Percentiles rank a stretch among this genome's conserved stretches.
These are phyloP conservation scores for Criorhina ranunculi DNA, from an alignment of 2,888 invertebrate genomes.

Conservation along the genomic window DNA sequence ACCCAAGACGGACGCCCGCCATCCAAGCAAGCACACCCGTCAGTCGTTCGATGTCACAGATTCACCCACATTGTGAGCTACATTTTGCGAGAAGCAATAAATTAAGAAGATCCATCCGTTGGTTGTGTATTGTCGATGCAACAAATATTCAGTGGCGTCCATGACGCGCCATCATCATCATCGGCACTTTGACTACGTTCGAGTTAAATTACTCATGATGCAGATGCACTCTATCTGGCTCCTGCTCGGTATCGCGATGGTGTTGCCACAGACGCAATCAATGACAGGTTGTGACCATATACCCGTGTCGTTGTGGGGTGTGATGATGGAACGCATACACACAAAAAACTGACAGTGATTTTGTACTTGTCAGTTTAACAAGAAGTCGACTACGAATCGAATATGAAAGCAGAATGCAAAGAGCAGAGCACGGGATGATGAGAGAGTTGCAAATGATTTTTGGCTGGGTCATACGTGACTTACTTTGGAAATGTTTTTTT, in stretches of 20 bases:
- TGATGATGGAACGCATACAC: background rate
- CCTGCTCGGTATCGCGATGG: background rate
- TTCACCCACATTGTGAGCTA: slow-evolving; percentile 65
- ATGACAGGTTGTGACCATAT: slow-evolving; percentile 51
- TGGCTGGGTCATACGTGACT: slow-evolving; percentile 75
- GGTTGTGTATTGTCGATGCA: slow-evolving; percentile 58
- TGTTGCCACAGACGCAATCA: slow-evolving; percentile 40
- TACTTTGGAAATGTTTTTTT: slow-evolving; percentile 29
- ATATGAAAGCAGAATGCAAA: background rate
- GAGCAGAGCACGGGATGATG: slow-evolving; percentile 32
- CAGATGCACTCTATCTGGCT: background rate
- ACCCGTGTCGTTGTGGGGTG: background rate
- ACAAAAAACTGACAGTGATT: slow-evolving; percentile 16
- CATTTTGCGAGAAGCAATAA: slow-evolving; percentile 49
- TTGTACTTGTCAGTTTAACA: slow-evolving; percentile 60
- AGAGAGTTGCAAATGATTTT: slow-evolving; percentile 34
- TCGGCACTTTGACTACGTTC: slow-evolving; percentile 22
- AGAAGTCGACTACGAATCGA: slow-evolving; percentile 32
- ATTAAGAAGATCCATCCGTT: slow-evolving; percentile 44
- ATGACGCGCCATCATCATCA: slow-evolving; percentile 29
- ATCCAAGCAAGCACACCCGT: slow-evolving; percentile 42
- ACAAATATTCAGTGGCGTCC: slow-evolving; percentile 48
- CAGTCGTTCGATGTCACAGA: slow-evolving; percentile 62
- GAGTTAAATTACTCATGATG: slow-evolving; percentile 14
- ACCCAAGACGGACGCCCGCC: slow-evolving; percentile 33